Evolutionary conservation across 2,888 invertebrate species (phyloP), one percentile per base, ranked within the genome.

Genomic region (Hofmannophila pseudospretella): DNA sequence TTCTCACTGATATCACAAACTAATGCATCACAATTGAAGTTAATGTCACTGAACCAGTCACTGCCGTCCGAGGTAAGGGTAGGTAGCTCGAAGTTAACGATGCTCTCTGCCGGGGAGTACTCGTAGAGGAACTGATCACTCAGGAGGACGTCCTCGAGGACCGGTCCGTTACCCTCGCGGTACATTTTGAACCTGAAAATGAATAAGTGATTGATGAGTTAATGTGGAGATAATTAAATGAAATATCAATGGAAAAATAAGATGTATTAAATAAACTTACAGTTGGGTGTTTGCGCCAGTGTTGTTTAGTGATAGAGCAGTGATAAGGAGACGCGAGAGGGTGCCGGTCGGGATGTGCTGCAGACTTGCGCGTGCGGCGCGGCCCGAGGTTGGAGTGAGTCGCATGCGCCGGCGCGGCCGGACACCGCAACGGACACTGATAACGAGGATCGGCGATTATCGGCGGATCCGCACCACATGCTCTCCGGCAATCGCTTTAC

Each of bases 381-480:
- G 66, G 52, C 66, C 70, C 66, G 67, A 67, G 66, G 59, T 54
- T 62, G 58, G 63, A 11, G 13, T 25, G 33, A 54, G 54, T 53
- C 50, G 59, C 56, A 48, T 11, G 54, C 40, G 38, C 45, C 30
- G 36, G 39, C 39, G 44, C 49, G 49, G 55, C 71, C 75, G 79
- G 75, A 72, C 75, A 72, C 58, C 56, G 60, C 63, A 62, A 59
- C 77, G 71, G 76, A 76, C 78, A 23, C 35, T 37, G 85, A 85
- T 85, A 85, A 78, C 73, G 55, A 44, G 68, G 72, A 81, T 78
- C 76, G 58, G 44, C 67, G 82, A 81, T 82, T 75, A 84, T 75
- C 79, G 67, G 36, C 78, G 67, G 38, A 38, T 38, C 32, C 38
- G 37, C 38, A 40, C 36, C 36, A 38, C 38, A 37, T 37, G 41